Percentiles rank a stretch among this genome's conserved stretches.
phyloP scores from a whole-genome alignment of 2,797 vertebrate species.

The Brotogeris chrysoptera region DNA sequence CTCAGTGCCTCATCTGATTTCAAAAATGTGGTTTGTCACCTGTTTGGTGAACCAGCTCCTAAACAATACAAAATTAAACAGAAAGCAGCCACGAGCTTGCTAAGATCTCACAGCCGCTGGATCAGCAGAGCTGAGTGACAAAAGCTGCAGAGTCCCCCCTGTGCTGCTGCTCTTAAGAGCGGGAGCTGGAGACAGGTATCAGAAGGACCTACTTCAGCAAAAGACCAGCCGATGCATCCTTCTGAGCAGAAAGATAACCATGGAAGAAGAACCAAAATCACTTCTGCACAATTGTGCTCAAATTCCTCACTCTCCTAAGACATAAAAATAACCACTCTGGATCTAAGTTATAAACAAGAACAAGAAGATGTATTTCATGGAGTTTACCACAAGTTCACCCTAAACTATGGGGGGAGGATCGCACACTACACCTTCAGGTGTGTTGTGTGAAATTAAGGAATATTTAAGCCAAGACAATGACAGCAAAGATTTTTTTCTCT shows the following conservation, averaged over 20 bases:
- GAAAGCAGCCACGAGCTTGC: background rate
- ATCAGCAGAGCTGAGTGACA: background rate
- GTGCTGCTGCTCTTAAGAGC: background rate
- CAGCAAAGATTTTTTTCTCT: background rate
- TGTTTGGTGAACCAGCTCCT: background rate
- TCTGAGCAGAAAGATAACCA: background rate
- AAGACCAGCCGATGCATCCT: accelerated
- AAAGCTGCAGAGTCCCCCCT: background rate
- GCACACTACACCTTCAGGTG: accelerated
- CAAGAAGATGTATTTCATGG: background rate
- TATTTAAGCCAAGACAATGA: background rate
- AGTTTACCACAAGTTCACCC: background rate
- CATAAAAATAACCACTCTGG: background rate
- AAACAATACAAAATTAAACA: background rate
- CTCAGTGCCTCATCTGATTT: background rate
- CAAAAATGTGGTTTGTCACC: background rate
- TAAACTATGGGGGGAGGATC: background rate
- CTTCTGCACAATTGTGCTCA: background rate
- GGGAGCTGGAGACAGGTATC: background rate
- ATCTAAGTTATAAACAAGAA: background rate
- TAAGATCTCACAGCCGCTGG: background rate
- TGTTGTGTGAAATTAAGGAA: background rate
- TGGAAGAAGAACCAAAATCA: background rate
- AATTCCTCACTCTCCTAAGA: background rate
- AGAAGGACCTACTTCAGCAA: background rate